phyloP scores from a whole-genome alignment of 2,888 invertebrate genomes.

The Amaurobius ferox region DNA sequence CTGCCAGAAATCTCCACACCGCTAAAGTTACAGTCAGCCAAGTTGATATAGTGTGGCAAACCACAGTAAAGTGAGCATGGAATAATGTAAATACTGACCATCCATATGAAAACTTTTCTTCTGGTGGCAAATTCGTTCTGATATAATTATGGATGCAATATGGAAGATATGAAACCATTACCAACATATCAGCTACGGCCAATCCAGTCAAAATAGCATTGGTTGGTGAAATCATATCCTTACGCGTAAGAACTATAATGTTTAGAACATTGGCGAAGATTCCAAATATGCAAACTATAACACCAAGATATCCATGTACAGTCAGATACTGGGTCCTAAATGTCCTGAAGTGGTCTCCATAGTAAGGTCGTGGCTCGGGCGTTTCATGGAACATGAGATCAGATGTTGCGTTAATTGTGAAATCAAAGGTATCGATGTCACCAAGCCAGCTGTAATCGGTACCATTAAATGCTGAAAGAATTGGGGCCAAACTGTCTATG shows the following conservation, averaged over 20 bases:
- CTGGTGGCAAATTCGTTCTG: constrained; percentile 60
- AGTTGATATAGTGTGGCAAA: constrained; percentile 92
- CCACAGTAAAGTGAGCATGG: constrained; percentile 92
- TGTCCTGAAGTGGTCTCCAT: constrained; percentile 75
- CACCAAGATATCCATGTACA: constrained; percentile 89
- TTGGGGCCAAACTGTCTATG: constrained; percentile 34
- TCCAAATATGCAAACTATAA: constrained; percentile 92
- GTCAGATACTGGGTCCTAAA: constrained; percentile 84
- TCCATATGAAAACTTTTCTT: constrained; percentile 81
- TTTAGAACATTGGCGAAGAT: constrained; percentile 94
- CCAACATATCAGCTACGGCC: constrained; percentile 94
- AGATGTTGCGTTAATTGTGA: constrained; percentile 60
- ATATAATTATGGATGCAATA: constrained; percentile 89
- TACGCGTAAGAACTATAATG: constrained; percentile 90
- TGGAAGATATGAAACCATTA: constrained; percentile 92
- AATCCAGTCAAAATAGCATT: constrained; percentile 91
- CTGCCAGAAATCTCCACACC: constrained; percentile 89
- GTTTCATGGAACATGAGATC: constrained; percentile 48
- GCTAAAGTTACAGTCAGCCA: constrained; percentile 95
- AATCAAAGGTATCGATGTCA: constrained; percentile 54
- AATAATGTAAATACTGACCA: constrained; percentile 92
- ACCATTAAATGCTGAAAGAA: constrained; percentile 44
- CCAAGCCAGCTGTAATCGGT: constrained; percentile 60
- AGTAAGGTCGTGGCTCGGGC: constrained; percentile 54
- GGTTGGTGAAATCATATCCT: constrained; percentile 93